Conservation (phyloP, 2,888 invertebrate genomes). For the Caenorhabditis afra region DNA sequence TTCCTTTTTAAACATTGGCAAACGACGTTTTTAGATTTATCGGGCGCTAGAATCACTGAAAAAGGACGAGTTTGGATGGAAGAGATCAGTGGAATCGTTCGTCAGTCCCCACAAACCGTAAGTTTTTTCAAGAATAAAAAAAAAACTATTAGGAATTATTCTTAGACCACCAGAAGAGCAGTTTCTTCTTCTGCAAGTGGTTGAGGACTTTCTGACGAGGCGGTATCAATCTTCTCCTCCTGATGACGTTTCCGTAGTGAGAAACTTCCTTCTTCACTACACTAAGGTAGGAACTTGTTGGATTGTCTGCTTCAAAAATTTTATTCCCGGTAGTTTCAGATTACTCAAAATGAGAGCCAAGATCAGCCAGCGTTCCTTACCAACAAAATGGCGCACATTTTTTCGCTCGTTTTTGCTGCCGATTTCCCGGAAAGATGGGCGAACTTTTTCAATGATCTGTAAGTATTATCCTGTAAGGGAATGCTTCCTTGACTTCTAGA, state of each 20-base stretch:
- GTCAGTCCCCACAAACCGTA: slow-evolving; percentile 37
- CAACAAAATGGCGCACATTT: slow-evolving; percentile 84
- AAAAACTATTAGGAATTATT: not conserved
- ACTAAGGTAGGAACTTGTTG: slow-evolving; percentile 52
- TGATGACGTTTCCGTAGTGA: slow-evolving; percentile 57
- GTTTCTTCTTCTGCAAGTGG: slow-evolving; percentile 82
- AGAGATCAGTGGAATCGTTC: slow-evolving; percentile 65
- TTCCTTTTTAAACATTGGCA: not conserved
- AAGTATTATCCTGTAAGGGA: slow-evolving; percentile 11
- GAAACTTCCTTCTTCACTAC: slow-evolving; percentile 67
- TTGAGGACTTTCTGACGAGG: slow-evolving; percentile 81
- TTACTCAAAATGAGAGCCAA: not conserved
- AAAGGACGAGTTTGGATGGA: slow-evolving; percentile 69
- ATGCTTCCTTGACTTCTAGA: not conserved
- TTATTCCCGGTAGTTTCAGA: slow-evolving; percentile 14
- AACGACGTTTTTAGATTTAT: slow-evolving; percentile 57
- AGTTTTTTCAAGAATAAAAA: slow-evolving; percentile 9
- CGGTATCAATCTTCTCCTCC: slow-evolving; percentile 49
- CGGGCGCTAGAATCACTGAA: slow-evolving; percentile 67
- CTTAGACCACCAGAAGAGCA: slow-evolving; percentile 76
- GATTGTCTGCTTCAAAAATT: not conserved
- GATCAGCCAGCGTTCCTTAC: slow-evolving; percentile 81
- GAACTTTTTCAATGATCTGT: slow-evolving; percentile 82
- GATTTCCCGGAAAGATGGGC: slow-evolving; percentile 84
- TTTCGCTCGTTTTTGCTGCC: slow-evolving; percentile 83